A percentile compares a stretch with the other conserved stretches of the same genome.
These are phyloP conservation scores for Leptosomus discolor DNA, from an alignment of 2,113 vertebrate species.

Conservation along the genomic window DNA sequence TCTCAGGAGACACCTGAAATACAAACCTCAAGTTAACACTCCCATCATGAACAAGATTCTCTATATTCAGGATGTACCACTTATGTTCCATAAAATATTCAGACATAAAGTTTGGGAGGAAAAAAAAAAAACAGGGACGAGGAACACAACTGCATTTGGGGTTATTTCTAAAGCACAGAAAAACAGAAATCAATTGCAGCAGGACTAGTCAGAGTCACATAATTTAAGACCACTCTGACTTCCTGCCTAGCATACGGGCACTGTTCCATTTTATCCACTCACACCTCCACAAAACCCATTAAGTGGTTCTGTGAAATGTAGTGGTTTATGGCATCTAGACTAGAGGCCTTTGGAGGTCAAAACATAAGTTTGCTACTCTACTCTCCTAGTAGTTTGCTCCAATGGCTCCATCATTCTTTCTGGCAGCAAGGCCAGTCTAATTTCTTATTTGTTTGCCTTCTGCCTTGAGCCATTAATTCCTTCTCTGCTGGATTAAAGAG, in stretches of 20 bases:
- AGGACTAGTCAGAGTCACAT: background rate
- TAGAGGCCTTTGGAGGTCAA: constrained; percentile 18
- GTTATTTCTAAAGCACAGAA: background rate
- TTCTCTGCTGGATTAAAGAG: constrained; percentile 25
- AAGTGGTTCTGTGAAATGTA: constrained; percentile 7
- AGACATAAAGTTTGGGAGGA: background rate
- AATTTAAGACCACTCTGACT: background rate
- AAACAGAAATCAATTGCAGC: background rate
- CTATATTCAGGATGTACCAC: background rate
- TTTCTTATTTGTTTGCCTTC: constrained; percentile 49
- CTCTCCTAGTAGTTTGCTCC: background rate
- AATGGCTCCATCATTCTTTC: constrained; percentile 7
- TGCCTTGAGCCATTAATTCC: constrained; percentile 54
- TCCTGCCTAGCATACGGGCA: background rate
- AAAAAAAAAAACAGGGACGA: background rate
- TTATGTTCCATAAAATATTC: background rate
- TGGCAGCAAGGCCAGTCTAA: constrained; percentile 7
- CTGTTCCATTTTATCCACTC: background rate
- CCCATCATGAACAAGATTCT: background rate
- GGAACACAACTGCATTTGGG: background rate
- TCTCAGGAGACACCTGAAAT: background rate
- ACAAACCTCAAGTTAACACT: background rate
- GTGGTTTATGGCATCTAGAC: constrained; percentile 14
- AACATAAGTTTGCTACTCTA: background rate
- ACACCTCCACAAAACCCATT: constrained; percentile 23